These are phyloP conservation scores for Lithodes maja DNA, from an alignment of 2,888 invertebrate genomes.

Conservation along the genomic window DNA sequence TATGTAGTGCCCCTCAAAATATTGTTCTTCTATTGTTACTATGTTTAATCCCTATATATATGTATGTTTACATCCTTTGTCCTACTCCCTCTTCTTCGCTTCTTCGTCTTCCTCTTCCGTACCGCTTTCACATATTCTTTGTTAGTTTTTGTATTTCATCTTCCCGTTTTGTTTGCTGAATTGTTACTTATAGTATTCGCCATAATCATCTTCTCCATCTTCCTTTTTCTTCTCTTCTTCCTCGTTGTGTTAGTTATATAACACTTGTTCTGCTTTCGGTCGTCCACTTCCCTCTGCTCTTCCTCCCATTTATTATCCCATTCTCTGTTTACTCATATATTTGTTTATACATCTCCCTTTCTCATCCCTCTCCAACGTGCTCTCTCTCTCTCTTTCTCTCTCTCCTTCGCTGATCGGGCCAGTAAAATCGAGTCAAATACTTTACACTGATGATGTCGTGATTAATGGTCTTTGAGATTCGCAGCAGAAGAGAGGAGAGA, in stretches of 20 bases:
- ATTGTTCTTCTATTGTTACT: neutral
- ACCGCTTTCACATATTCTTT: neutral
- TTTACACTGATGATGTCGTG: constrained; percentile 46
- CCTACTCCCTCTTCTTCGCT: neutral
- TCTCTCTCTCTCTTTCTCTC: neutral
- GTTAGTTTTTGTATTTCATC: neutral
- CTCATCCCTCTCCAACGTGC: neutral
- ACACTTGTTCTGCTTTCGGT: neutral
- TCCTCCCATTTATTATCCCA: neutral
- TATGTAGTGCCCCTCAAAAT: neutral
- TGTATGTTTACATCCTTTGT: neutral
- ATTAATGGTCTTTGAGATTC: constrained; percentile 37
- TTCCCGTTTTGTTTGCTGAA: neutral
- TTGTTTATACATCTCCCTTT: neutral
- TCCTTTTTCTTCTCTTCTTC: neutral
- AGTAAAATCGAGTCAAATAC: constrained; percentile 37
- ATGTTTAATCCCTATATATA: neutral
- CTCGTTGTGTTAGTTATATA: neutral
- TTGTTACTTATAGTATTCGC: neutral
- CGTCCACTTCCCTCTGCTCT: neutral
- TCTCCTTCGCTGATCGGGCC: constrained; percentile 35
- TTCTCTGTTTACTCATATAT: neutral
- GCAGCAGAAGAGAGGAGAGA: neutral
- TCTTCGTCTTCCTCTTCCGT: neutral
- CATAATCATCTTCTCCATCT: neutral